Percentiles rank a stretch among this genome's conserved stretches.
Evolutionary conservation across 1,140 invertebrate species (phyloP).

Genomic region (Eriocheir sinensis): DNA sequence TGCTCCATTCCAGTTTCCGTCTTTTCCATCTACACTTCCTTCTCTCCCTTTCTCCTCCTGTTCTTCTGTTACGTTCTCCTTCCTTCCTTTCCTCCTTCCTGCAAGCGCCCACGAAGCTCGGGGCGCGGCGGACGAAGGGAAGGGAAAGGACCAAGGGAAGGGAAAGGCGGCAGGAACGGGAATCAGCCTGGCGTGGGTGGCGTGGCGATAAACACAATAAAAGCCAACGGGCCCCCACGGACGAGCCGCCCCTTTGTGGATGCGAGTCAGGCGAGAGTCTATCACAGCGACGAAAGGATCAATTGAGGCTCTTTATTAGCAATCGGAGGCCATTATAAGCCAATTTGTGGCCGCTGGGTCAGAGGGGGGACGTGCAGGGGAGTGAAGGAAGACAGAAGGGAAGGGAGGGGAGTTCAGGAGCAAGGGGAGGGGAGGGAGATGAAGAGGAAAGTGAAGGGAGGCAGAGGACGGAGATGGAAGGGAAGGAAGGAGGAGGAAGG

Average conservation of each 20-base stretch:
- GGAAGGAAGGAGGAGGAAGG: not conserved
- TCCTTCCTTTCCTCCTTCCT: not conserved
- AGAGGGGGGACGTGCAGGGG: not conserved
- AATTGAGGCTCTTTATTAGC: constrained; percentile 77
- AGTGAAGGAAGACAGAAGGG: constrained; percentile 16
- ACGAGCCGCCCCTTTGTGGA: constrained; percentile 42
- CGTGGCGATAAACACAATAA: constrained; percentile 10
- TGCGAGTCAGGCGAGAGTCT: constrained; percentile 75
- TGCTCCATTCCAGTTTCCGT: no score
- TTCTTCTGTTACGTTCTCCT: no score
- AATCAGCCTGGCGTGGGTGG: not conserved
- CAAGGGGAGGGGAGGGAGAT: not conserved
- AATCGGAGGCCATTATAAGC: constrained; percentile 76
- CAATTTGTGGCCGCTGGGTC: constrained; percentile 73
- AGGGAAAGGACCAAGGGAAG: no score
- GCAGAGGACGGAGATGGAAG: not conserved
- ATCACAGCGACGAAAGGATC: constrained; percentile 76
- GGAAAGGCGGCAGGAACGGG: not conserved
- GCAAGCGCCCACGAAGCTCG: no score
- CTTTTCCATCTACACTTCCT: no score
- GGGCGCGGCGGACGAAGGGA: no score
- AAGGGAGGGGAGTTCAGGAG: not conserved
- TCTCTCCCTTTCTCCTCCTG: no score
- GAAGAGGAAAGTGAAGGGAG: not conserved
- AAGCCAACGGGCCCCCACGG: not conserved